A percentile compares a stretch with the other conserved stretches of the same genome.
These are phyloP conservation scores for Archilochus colubris DNA, from an alignment of 2,113 vertebrate species.

Conservation along the genomic window DNA sequence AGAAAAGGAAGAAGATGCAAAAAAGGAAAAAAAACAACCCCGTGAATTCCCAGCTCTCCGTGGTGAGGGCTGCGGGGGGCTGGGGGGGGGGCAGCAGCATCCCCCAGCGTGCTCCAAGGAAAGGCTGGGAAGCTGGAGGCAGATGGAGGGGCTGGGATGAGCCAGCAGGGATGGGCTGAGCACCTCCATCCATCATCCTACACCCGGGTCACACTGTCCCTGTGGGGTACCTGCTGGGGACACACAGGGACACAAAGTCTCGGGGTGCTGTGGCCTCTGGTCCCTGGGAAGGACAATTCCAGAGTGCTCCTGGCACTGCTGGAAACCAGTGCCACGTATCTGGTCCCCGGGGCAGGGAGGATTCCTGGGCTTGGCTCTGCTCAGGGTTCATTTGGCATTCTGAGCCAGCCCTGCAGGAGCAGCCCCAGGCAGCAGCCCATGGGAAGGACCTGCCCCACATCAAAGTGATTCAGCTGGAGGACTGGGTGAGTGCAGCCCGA, in stretches of 20 bases:
- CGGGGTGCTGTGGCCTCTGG: rapidly evolving
- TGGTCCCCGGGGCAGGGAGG: neutral
- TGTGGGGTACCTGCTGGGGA: rapidly evolving
- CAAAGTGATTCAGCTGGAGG: neutral
- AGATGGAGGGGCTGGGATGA: neutral
- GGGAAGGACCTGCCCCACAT: rapidly evolving
- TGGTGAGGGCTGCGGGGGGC: rapidly evolving
- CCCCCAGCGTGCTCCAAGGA: neutral
- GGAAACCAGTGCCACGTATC: rapidly evolving
- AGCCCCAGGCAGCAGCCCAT: rapidly evolving
- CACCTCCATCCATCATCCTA: neutral
- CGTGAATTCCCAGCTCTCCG: neutral
- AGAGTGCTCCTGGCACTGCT: neutral
- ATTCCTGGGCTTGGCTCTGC: neutral
- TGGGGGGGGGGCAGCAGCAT: rapidly evolving
- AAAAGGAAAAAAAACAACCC: neutral
- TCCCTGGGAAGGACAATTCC: neutral
- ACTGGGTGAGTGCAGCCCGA: neutral
- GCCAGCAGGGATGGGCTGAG: neutral
- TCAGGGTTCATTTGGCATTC: rapidly evolving
- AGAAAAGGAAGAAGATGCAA: neutral
- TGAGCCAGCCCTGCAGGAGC: rapidly evolving
- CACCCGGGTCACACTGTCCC: neutral
- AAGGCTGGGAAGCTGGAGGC: neutral
- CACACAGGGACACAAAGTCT: rapidly evolving